Conservation (phyloP, 2,113 vertebrate species). For the Hemicordylus capensis region DNA sequence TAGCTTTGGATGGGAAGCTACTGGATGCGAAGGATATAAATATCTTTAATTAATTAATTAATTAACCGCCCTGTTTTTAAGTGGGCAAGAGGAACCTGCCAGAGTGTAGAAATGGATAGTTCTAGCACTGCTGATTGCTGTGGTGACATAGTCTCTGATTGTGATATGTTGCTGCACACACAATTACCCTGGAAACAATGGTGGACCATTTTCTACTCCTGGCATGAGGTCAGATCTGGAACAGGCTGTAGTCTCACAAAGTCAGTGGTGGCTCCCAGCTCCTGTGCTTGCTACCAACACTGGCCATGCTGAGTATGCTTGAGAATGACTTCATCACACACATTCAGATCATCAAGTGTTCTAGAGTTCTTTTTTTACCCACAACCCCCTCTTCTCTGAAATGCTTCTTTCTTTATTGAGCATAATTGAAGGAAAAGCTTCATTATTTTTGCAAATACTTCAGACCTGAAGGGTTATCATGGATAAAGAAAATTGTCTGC, state of each 20-base stretch:
- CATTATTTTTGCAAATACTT: not conserved
- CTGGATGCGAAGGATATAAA: too few relatives aligned
- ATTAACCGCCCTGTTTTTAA: too few relatives aligned
- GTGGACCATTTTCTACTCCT: not conserved
- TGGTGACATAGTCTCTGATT: not conserved
- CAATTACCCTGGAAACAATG: not conserved
- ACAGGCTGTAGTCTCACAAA: not conserved
- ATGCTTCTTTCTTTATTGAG: not conserved
- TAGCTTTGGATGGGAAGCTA: too few relatives aligned
- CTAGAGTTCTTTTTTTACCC: not conserved
- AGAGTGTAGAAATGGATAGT: not conserved
- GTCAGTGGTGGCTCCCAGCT: not conserved
- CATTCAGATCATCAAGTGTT: not conserved
- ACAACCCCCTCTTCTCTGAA: not conserved
- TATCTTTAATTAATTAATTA: too few relatives aligned
- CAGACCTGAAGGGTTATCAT: not conserved
- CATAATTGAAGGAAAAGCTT: not conserved
- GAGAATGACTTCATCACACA: not conserved
- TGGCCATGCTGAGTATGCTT: not conserved
- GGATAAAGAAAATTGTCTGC: not conserved
- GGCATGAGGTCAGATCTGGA: not conserved
- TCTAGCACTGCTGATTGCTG: not conserved
- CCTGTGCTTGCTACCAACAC: not conserved
- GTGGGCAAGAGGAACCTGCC: not conserved
- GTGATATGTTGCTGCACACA: not conserved